Percentiles rank a stretch among this genome's conserved stretches.
Conservation (phyloP, 2,113 vertebrate species). For the Pachyramphus minor region DNA sequence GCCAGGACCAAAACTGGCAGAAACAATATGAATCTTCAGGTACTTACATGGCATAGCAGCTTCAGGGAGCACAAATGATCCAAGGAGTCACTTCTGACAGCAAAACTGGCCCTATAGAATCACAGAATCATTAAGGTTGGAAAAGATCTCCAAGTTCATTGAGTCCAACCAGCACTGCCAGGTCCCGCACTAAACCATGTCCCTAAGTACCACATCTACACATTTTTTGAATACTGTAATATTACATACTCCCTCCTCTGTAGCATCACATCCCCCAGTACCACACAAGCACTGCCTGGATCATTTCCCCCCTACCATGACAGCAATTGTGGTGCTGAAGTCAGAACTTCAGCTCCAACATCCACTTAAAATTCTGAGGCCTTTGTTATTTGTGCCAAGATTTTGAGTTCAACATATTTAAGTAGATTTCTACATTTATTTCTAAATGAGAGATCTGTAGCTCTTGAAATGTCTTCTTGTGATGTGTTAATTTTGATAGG, state of each 20-base stretch:
- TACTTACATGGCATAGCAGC: background rate
- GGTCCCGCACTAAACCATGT: background rate
- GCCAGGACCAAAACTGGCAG: background rate
- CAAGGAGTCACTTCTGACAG: background rate
- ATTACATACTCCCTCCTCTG: background rate
- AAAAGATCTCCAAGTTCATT: background rate
- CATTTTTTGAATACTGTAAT: background rate
- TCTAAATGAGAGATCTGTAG: background rate
- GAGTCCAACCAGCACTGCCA: background rate
- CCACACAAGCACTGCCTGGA: background rate
- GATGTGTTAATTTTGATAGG: constrained; percentile 39
- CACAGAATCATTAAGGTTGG: background rate
- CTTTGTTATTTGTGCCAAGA: background rate
- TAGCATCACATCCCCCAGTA: background rate
- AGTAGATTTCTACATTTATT: background rate
- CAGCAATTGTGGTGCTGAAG: background rate
- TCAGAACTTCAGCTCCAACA: background rate
- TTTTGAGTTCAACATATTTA: background rate
- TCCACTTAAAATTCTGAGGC: background rate
- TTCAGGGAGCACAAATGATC: background rate
- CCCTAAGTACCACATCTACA: background rate
- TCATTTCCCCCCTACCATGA: too few relatives aligned
- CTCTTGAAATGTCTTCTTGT: constrained; percentile 4
- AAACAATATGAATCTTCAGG: background rate
- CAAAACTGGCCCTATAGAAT: background rate